A percentile compares a stretch with the other conserved stretches of the same genome.
phyloP scores from a whole-genome alignment of 2,113 vertebrate species.

The Lagopus leucura region DNA sequence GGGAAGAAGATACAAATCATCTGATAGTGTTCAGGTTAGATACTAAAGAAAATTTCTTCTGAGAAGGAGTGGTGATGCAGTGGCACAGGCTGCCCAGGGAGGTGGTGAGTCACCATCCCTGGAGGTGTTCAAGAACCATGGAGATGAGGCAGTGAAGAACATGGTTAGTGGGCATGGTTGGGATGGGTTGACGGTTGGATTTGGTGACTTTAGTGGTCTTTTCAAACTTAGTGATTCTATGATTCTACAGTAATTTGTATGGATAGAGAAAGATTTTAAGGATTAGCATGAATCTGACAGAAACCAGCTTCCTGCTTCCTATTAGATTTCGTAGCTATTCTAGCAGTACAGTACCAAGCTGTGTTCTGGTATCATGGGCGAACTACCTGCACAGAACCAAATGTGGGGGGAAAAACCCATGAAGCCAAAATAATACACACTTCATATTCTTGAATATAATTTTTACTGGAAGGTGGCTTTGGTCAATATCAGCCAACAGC shows the following conservation, averaged over 20 bases:
- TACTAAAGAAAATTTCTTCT: no score
- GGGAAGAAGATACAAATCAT: no score
- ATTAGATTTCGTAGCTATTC: not conserved
- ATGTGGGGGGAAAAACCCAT: rapidly evolving
- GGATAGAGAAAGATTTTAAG: not conserved
- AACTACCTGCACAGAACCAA: not conserved
- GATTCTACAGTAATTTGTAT: not conserved
- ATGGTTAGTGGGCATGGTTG: no score
- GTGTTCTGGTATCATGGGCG: not conserved
- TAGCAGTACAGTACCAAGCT: rapidly evolving
- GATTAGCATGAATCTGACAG: not conserved
- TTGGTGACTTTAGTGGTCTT: no score
- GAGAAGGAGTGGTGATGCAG: no score
- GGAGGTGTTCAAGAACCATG: no score
- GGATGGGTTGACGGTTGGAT: no score
- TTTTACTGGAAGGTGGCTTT: not conserved
- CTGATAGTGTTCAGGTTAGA: no score
- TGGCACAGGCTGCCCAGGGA: no score
- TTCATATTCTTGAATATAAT: not conserved
- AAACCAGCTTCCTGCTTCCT: not conserved
- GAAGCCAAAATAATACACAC: not conserved
- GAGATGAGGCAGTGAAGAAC: no score
- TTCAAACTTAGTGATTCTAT: no score
- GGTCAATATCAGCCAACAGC: not conserved
- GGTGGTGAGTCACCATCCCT: no score